Base-by-base conservation (phyloP, 2,113 vertebrate species). In the Macaca nemestrina region DNA sequence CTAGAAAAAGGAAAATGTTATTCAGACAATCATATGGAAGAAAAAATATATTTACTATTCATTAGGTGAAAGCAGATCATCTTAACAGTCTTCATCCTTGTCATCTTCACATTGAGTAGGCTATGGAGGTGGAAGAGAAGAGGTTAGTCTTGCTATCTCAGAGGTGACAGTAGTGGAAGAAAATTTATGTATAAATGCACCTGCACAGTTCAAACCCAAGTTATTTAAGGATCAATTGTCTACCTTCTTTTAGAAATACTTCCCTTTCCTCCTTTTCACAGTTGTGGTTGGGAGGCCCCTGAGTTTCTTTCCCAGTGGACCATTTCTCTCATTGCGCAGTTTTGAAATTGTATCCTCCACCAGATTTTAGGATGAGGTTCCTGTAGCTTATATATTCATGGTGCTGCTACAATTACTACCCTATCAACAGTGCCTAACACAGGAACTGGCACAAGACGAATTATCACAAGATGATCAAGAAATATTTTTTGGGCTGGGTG, bases 301-400 rank as follows among this genome's bases (percentile, higher is more conserved):
- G 40, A 0, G 14, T 9, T 67, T 32, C 11, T 67, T 67, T 80
- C 80, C 59, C 68, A 16, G 5, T 1, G 61, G 14, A 40, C 7
- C 32, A 3, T 8, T 8, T 59, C 25, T 80, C 43, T 23, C 27
- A 12, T 9, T 10, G 7, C 11, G 10, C 1, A 12, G 40, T 25
- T 67, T 32, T 35, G 6, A 48, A 10, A 20, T 17, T 45, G n/a
- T 2, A 0, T 43, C 43, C 16, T 12, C 27, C 6, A 2, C 6
- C 4, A 23, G 48, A 52, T 16, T n/a, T 48, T 32, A 6, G 20
- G 38, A n/a, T 59, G 70, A 35, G 5, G 25, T 4, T 43, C 18
- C 2, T 8, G 6, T 27, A 3, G 16, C 8, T 16, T 23, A 17
- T 1, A 8, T 52, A 14, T 12, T 43, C 35, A 1, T 0, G 16